phyloP scores from a whole-genome alignment of 2,113 vertebrate genomes.

The Vireo altiloquus region DNA sequence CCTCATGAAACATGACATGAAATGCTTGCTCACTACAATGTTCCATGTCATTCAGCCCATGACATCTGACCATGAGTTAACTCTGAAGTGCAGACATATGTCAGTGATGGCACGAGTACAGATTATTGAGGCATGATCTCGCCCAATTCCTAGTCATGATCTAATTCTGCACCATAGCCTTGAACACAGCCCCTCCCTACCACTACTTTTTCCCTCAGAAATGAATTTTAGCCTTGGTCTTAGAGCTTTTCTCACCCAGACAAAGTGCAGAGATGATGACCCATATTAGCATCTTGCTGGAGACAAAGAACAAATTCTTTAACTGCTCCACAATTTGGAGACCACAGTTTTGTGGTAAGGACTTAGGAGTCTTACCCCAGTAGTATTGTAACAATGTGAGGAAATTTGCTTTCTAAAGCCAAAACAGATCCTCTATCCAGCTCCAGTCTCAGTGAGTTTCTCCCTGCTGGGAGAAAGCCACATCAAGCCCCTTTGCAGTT shows the following conservation, averaged over 20 bases:
- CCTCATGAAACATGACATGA: not conserved
- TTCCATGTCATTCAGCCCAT: not conserved
- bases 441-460: not conserved
- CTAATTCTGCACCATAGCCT: not conserved
- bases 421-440: not conserved
- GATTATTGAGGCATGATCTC: fast-evolving
- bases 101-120: not conserved
- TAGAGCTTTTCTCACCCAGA: not conserved
- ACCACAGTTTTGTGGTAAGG: not conserved
- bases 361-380: not conserved
- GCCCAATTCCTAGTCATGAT: not conserved
- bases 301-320: not conserved
- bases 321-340: not conserved
- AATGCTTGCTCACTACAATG: not conserved
- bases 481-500: not conserved
- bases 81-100: not conserved
- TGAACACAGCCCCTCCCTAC: not conserved
- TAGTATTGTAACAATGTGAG: not conserved
- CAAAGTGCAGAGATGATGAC: not conserved
- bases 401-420: not conserved
- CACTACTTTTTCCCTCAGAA: not conserved
- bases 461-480: not conserved
- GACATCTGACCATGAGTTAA: not conserved
- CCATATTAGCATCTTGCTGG: not conserved
- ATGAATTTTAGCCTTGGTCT: not conserved